Evolutionary conservation across 2,888 invertebrate genomes (phyloP), one percentile per base, ranked within the genome.

Genomic region (Drosophila fungiperda): DNA sequence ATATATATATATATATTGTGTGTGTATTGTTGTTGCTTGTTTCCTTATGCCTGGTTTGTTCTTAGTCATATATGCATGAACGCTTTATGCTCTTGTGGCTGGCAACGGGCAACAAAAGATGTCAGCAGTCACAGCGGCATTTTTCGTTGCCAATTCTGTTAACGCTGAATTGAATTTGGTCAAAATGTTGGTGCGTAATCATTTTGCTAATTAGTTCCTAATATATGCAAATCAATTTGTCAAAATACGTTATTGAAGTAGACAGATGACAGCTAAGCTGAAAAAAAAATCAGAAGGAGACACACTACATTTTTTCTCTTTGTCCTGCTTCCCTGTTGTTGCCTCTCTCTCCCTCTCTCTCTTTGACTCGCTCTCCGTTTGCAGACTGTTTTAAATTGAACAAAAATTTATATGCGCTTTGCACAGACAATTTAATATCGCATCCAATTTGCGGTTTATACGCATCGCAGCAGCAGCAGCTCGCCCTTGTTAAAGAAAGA

Each of bases 371-470:
- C n/a, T 50, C n/a, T 77, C 74, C 73, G 74, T 73, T 82, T 80
- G 70, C 78, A 77, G 80, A 86, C 83, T 87, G 88, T 83, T 85
- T 91, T 90, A 92, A 92, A 91, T 92, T 91, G 91, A 91, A 91
- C 83, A 86, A 87, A 89, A 91, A 89, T 92, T 89, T 92, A 91
- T 90, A 88, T 89, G 87, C 90, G 90, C 91, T 90, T 92, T 92
- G 91, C 88, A 92, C 92, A 92, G 91, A 90, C 92, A 92, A 92
- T 92, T 92, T 92, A 92, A 92, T 92, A 92, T 92, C 90, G 90
- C 91, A 92, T 92, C 92, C 93, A 92, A 92, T 92, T 92, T 92
- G 92, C 91, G 92, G 92, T 92, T 92, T 92, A 90, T 91, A 87
- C 91, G 90, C 90, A 83, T 91, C 89, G 84, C 79, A 82, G 73